Evolutionary conservation across 2,888 invertebrate species (phyloP).

Genomic region (Phyllotreta striolata): DNA sequence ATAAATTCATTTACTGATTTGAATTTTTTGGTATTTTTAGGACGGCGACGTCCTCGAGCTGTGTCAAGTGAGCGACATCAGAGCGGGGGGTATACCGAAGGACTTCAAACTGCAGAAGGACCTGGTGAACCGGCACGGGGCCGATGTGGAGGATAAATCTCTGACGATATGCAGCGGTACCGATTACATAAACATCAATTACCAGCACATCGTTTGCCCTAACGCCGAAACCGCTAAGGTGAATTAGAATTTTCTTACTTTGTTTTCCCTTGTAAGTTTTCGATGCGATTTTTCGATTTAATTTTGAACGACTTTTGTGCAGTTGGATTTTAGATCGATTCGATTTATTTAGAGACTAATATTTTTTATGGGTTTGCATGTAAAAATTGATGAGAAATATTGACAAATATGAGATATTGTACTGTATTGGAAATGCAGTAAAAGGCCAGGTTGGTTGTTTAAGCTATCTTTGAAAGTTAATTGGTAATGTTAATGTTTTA

Average conservation of each 20-base stretch:
- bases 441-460: too few species aligned
- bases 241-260: slow-evolving; percentile 47
- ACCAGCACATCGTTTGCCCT: slow-evolving; percentile 95
- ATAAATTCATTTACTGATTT: neutral
- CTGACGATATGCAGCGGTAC: slow-evolving; percentile 97
- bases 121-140: slow-evolving; percentile 81
- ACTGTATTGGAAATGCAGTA: neutral
- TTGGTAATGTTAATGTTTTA: too few species aligned
- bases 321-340: neutral
- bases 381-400: slow-evolving; percentile 18
- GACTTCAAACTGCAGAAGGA: slow-evolving; percentile 83
- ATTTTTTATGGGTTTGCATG: slow-evolving; percentile 12
- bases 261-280: slow-evolving; percentile 16
- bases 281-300: slow-evolving; percentile 12
- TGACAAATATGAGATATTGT: neutral
- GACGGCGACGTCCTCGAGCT: slow-evolving; percentile 98
- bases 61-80: slow-evolving; percentile 97
- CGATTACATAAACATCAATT: slow-evolving; percentile 98
- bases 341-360: slow-evolving; percentile 7
- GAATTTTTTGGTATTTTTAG: slow-evolving; percentile 64
- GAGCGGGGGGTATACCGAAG: slow-evolving; percentile 92
- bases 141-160: slow-evolving; percentile 87
- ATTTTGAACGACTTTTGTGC: slow-evolving; percentile 11
- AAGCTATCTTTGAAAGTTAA: too few species aligned
- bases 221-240: slow-evolving; percentile 95